phyloP scores from a whole-genome alignment of 2,888 invertebrate genomes.

The Luperina testacea region DNA sequence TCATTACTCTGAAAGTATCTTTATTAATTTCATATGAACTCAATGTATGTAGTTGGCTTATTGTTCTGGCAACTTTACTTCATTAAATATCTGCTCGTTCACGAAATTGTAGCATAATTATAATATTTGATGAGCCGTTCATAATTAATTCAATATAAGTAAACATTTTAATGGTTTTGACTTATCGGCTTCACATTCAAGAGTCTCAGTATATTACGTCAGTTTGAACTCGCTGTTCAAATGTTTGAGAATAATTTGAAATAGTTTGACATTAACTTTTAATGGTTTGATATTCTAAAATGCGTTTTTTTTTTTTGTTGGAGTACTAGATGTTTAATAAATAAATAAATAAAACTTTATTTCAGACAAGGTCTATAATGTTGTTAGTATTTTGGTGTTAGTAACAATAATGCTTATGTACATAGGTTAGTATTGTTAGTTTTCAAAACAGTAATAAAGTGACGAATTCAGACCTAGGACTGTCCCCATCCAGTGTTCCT shows the following conservation, averaged over 20 bases:
- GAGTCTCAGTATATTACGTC: background rate
- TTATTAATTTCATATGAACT: conserved; percentile 40
- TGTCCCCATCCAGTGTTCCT: no score
- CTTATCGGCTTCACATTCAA: conserved; percentile 7
- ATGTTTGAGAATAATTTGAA: conserved; percentile 27
- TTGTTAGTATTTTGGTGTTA: no score
- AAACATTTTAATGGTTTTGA: conserved; percentile 32
- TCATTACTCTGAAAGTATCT: conserved; percentile 20
- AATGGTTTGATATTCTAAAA: conserved; percentile 38
- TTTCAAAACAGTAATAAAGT: no score
- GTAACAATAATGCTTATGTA: no score
- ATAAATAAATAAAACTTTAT: no score
- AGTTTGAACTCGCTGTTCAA: conserved; percentile 19
- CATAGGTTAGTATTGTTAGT: no score
- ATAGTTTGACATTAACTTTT: conserved; percentile 24
- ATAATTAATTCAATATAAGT: conserved; percentile 18
- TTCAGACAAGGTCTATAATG: no score
- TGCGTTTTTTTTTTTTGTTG: conserved; percentile 14
- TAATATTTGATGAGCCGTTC: conserved; percentile 34
- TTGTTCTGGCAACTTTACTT: conserved; percentile 35
- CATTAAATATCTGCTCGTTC: conserved; percentile 38
- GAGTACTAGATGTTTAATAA: conserved; percentile 4
- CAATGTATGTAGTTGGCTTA: conserved; percentile 27
- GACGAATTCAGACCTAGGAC: no score
- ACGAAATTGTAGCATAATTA: conserved; percentile 31